Conservation (phyloP, 2,113 vertebrate genomes). For the Cyprinodon brontotheroides region DNA sequence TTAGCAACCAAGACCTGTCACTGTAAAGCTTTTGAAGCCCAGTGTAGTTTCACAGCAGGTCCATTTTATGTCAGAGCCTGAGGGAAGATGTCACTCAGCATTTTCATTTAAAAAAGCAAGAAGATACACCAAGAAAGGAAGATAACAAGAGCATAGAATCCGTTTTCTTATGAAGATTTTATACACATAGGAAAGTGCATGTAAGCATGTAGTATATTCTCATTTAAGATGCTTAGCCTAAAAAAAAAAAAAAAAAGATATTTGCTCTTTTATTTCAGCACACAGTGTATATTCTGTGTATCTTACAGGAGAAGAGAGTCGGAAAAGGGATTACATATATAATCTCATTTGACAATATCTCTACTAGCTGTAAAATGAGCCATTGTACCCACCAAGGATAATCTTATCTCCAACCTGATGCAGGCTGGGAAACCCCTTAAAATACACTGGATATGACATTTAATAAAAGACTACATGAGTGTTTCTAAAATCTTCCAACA, state of each 20-base stretch:
- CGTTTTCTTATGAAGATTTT: background rate
- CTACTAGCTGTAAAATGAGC: slow-evolving; percentile 46
- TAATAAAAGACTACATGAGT: slow-evolving; percentile 34
- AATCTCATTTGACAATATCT: slow-evolving; percentile 56
- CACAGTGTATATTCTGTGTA: slow-evolving; percentile 16
- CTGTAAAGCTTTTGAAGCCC: slow-evolving; percentile 11
- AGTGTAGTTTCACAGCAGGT: background rate
- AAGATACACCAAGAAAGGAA: background rate
- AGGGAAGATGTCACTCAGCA: slow-evolving; percentile 6
- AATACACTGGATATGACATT: slow-evolving; percentile 22
- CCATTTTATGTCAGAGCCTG: slow-evolving; percentile 15
- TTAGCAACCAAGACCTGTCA: slow-evolving; percentile 23
- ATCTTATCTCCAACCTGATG: slow-evolving; percentile 46
- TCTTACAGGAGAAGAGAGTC: slow-evolving; percentile 25
- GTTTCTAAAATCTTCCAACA: slow-evolving; percentile 28
- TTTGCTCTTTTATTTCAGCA: slow-evolving; percentile 14
- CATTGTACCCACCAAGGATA: slow-evolving; percentile 45
- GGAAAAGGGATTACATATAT: slow-evolving; percentile 42
- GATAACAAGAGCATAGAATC: background rate
- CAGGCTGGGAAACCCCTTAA: slow-evolving; percentile 37
- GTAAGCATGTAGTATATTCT: background rate
- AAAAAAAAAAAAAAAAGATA: background rate
- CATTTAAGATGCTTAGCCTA: background rate
- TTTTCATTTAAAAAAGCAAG: background rate
- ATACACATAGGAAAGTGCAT: background rate